Evolutionary conservation across 2,888 invertebrate species (phyloP).

Genomic region (Beris chalybata): DNA sequence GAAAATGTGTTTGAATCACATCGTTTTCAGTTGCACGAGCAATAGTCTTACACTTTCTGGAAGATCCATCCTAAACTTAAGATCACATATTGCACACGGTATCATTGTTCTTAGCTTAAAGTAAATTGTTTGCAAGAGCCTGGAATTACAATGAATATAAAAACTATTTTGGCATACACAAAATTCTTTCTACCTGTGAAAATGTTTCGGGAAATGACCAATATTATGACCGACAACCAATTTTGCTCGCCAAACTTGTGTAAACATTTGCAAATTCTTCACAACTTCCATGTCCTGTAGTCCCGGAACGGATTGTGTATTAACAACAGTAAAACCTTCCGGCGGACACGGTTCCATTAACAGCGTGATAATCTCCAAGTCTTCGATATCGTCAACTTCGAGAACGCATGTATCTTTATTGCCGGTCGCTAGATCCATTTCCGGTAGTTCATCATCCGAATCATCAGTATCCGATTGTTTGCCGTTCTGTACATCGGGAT

Average conservation of each 20-base stretch:
- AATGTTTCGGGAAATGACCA: constrained; percentile 61
- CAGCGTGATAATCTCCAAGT: constrained; percentile 73
- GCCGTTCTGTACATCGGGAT: constrained; percentile 47
- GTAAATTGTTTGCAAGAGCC: constrained; percentile 73
- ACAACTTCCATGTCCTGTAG: constrained; percentile 68
- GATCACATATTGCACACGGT: constrained; percentile 81
- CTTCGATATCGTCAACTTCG: constrained; percentile 83
- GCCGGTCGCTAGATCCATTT: constrained; percentile 70
- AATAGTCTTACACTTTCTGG: constrained; percentile 70
- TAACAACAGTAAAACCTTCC: constrained; percentile 76
- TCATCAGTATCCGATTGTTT: constrained; percentile 63
- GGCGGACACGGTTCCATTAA: constrained; percentile 75
- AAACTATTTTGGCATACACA: not conserved
- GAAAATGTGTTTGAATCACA: constrained; percentile 36
- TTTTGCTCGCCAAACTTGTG: constrained; percentile 76
- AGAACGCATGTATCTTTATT: constrained; percentile 80
- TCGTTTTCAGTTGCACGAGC: not conserved
- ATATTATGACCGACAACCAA: constrained; percentile 59
- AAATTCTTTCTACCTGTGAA: constrained; percentile 52
- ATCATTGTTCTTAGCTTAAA: constrained; percentile 87
- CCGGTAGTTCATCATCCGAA: constrained; percentile 67
- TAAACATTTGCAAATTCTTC: constrained; percentile 78
- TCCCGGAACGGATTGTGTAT: constrained; percentile 76
- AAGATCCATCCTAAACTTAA: constrained; percentile 80
- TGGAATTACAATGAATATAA: constrained; percentile 42